These are phyloP conservation scores for Notechis scutatus DNA, from an alignment of 2,113 vertebrate genomes.

Conservation along the genomic window DNA sequence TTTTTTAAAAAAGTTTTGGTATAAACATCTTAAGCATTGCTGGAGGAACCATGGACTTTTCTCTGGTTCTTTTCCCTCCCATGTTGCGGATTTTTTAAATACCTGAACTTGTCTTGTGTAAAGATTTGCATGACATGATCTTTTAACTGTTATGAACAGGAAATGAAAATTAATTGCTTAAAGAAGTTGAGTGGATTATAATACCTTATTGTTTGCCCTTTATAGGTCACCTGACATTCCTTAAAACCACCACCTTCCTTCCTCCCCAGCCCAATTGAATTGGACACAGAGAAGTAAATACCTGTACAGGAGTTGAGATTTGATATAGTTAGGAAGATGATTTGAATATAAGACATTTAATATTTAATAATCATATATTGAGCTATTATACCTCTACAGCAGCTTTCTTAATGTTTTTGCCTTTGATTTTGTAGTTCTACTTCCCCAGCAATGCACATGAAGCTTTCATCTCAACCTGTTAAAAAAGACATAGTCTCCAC, in stretches of 20 bases:
- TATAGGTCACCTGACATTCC: background rate
- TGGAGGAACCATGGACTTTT: background rate
- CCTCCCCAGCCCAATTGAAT: background rate
- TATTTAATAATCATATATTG: background rate
- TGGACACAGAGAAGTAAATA: background rate
- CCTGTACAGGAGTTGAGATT: slow-evolving; percentile 51
- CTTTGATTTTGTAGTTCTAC: background rate
- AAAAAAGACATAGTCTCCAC: slow-evolving; percentile 35
- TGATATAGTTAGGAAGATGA: slow-evolving; percentile 14
- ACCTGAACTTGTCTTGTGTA: background rate
- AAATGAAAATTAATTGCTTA: background rate
- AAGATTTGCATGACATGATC: background rate
- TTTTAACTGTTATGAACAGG: background rate
- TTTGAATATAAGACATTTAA: background rate
- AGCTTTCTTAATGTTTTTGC: background rate
- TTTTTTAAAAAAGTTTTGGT: background rate
- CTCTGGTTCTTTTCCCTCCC: background rate
- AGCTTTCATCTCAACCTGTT: slow-evolving; percentile 24
- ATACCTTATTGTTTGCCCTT: background rate
- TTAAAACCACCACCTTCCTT: background rate
- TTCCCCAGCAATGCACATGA: slow-evolving; percentile 48
- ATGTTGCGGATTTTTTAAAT: background rate
- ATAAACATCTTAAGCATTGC: background rate
- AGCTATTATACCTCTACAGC: background rate
- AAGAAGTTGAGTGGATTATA: too few relatives aligned